Conservation (phyloP, 2,113 vertebrate genomes). For the Ctenodactylus gundi region DNA sequence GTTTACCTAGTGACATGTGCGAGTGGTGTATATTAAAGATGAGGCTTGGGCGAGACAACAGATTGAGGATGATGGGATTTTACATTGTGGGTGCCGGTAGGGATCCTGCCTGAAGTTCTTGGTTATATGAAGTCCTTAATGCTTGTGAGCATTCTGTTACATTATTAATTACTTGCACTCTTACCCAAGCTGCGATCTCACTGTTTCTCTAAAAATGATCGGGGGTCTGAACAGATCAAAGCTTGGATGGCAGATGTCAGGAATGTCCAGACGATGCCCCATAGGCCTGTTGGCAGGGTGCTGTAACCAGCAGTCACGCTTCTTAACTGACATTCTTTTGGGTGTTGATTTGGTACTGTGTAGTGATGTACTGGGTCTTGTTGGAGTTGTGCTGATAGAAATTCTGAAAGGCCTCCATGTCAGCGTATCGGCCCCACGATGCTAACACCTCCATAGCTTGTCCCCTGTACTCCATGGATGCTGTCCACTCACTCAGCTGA, state of each 20-base stretch:
- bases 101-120: neutral
- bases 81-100: neutral
- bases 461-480: neutral
- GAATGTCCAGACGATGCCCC: conserved; percentile 21
- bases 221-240: conserved; percentile 57
- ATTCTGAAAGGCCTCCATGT: neutral
- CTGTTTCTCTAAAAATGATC: conserved; percentile 53
- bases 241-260: conserved; percentile 35
- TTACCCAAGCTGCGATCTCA: conserved; percentile 4
- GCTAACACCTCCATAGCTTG: neutral
- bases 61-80: conserved; percentile 40
- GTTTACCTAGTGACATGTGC: neutral
- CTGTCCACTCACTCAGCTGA: neutral
- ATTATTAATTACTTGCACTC: conserved; percentile 58
- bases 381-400: neutral
- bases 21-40: conserved; percentile 34
- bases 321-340: neutral
- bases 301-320: neutral
- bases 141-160: conserved; percentile 44
- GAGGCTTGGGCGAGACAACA: conserved; percentile 44
- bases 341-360: neutral
- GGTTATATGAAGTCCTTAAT: conserved; percentile 19
- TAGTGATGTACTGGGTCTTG: neutral
- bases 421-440: neutral
- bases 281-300: neutral